These are phyloP conservation scores for Lycia hirtaria DNA, from an alignment of 2,888 invertebrate species.

Conservation along the genomic window DNA sequence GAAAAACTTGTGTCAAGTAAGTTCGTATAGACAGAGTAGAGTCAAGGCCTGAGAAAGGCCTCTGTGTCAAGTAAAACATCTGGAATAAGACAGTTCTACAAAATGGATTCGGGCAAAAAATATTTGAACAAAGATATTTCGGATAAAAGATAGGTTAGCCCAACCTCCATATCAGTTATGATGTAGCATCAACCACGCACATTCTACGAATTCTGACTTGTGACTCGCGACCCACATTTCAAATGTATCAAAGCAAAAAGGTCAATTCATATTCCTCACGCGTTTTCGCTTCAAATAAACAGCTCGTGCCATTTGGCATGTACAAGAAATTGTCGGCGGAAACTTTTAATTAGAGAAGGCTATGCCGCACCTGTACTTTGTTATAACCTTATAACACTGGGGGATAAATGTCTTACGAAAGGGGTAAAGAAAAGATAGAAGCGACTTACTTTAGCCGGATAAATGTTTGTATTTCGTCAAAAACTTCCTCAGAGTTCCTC, in stretches of 20 bases:
- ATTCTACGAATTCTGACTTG: neutral
- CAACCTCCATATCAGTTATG: no score
- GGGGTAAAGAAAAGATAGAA: constrained; percentile 11
- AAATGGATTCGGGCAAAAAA: no score
- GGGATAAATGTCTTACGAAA: constrained; percentile 9
- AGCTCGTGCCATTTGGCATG: constrained; percentile 30
- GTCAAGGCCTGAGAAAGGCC: no score
- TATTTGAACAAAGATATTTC: no score
- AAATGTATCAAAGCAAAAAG: constrained; percentile 5
- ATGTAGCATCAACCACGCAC: neutral
- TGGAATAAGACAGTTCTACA: no score
- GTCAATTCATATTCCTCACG: constrained; percentile 31
- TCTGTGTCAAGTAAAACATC: no score
- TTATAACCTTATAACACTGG: constrained; percentile 24
- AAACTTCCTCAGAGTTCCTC: no score
- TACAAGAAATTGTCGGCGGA: constrained; percentile 32
- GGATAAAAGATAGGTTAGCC: no score
- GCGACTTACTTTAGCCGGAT: neutral
- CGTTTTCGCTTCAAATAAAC: constrained; percentile 23
- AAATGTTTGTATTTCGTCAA: no score
- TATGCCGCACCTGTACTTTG: constrained; percentile 36
- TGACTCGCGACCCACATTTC: neutral
- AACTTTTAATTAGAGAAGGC: constrained; percentile 42
- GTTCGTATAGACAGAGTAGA: no score
- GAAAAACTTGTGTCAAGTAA: no score